Evolutionary conservation across 1,140 invertebrate genomes (phyloP).

Genomic region (Nasonia giraulti): DNA sequence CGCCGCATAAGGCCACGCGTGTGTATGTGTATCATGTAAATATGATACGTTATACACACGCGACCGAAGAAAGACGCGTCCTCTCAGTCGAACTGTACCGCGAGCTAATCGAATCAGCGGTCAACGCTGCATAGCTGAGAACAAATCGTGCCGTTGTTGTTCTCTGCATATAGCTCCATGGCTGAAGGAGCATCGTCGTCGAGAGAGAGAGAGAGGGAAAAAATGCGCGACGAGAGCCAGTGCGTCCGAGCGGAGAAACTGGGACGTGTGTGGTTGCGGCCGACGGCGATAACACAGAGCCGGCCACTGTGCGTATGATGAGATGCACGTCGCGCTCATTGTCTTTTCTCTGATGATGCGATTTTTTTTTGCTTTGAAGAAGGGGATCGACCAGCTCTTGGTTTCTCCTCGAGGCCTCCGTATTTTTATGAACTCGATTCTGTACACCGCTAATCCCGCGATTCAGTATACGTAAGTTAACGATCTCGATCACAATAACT

Average conservation of each 20-base stretch:
- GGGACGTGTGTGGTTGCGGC: constrained; percentile 52
- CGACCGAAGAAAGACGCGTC: neutral
- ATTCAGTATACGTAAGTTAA: too few species aligned
- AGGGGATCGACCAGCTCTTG: too few species aligned
- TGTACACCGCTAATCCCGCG: too few species aligned
- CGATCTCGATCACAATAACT: too few species aligned
- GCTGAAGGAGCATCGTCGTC: neutral
- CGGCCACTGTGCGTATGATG: neutral
- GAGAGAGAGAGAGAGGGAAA: neutral
- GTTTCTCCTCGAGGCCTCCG: too few species aligned
- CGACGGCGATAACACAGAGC: neutral
- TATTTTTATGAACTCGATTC: too few species aligned
- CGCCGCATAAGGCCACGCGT: neutral
- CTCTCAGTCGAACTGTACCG: neutral
- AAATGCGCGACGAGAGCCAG: neutral
- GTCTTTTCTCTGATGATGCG: too few species aligned
- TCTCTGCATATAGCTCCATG: neutral
- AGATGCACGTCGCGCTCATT: too few species aligned
- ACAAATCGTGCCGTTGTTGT: neutral
- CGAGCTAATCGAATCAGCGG: neutral
- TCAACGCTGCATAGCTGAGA: neutral
- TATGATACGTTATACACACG: neutral
- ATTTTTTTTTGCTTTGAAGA: too few species aligned
- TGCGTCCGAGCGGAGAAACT: constrained; percentile 59
- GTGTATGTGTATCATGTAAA: too few species aligned